Evolutionary conservation across 1,140 invertebrate genomes (phyloP).

Genomic region (Semibalanus balanoides): DNA sequence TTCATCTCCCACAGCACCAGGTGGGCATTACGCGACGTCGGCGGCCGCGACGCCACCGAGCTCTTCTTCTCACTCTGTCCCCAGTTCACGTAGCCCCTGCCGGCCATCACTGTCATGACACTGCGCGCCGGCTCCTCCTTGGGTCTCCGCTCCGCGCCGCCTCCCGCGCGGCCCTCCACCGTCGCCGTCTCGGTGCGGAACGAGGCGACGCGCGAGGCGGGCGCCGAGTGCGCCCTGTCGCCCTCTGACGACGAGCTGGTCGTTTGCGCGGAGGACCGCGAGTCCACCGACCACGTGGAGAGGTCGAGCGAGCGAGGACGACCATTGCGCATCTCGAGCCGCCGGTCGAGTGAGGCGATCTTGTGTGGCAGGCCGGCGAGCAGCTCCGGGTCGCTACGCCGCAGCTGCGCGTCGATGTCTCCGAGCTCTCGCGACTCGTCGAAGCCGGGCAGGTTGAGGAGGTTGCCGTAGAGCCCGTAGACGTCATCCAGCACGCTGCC

Average conservation of each 20-base stretch:
- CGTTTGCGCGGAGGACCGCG: slow-evolving; percentile 25
- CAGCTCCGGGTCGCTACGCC: slow-evolving; percentile 64
- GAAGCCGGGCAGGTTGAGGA: slow-evolving; percentile 77
- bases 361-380: slow-evolving; percentile 48
- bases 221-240: slow-evolving; percentile 45
- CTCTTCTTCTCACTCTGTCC: slow-evolving; percentile 45
- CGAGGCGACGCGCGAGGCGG: slow-evolving; percentile 39
- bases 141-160: slow-evolving; percentile 8
- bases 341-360: slow-evolving; percentile 54
- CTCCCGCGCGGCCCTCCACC: slow-evolving; percentile 1
- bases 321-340: slow-evolving; percentile 49
- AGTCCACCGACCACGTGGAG: slow-evolving; percentile 76
- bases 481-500: slow-evolving; percentile 45
- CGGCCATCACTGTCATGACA: slow-evolving; percentile 70
- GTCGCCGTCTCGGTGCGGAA: slow-evolving; percentile 35
- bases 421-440: slow-evolving; percentile 41
- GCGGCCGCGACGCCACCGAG: slow-evolving; percentile 35
- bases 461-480: slow-evolving; percentile 72
- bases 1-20: slow-evolving; percentile 83
- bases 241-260: slow-evolving; percentile 53
- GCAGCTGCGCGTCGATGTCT: slow-evolving; percentile 51
- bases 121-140: slow-evolving; percentile 44
- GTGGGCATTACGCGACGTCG: slow-evolving; percentile 62
- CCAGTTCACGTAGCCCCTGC: slow-evolving; percentile 72
- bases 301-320: slow-evolving; percentile 63